Conservation (phyloP, 2,113 vertebrate genomes). For the Progne subis region DNA sequence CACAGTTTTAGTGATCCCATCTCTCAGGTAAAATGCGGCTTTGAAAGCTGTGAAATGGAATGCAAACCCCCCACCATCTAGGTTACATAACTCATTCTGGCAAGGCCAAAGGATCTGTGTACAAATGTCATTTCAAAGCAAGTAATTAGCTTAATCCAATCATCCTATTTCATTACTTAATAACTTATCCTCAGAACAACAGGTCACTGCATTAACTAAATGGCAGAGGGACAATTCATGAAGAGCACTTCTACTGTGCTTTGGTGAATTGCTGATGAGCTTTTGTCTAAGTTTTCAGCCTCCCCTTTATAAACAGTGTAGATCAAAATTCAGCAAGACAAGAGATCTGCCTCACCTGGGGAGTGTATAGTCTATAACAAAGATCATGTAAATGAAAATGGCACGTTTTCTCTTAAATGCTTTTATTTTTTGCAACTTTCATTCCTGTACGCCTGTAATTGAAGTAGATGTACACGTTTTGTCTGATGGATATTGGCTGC, state of each 20-base stretch:
- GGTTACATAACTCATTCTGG: neutral
- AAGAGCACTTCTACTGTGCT: neutral
- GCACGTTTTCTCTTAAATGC: neutral
- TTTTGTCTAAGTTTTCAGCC: neutral
- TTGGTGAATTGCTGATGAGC: neutral
- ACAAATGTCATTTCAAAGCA: conserved; percentile 32
- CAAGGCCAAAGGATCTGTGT: neutral
- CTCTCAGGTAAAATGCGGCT: neutral
- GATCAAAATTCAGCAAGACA: neutral
- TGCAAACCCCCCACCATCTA: neutral
- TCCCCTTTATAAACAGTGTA: neutral
- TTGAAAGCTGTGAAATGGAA: neutral
- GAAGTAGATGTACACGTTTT: neutral
- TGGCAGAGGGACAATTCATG: neutral
- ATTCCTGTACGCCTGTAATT: neutral
- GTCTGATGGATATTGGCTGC: neutral
- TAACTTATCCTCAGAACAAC: conserved; percentile 28
- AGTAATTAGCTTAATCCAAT: conserved; percentile 52
- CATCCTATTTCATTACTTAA: conserved; percentile 33
- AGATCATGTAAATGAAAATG: neutral
- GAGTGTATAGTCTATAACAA: fast-evolving
- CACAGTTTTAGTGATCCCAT: neutral
- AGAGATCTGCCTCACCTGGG: neutral
- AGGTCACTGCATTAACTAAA: conserved; percentile 30
- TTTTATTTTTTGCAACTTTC: neutral